Evolutionary conservation across 1,140 invertebrate genomes (phyloP).

Genomic region (Oreohelix idahoensis): DNA sequence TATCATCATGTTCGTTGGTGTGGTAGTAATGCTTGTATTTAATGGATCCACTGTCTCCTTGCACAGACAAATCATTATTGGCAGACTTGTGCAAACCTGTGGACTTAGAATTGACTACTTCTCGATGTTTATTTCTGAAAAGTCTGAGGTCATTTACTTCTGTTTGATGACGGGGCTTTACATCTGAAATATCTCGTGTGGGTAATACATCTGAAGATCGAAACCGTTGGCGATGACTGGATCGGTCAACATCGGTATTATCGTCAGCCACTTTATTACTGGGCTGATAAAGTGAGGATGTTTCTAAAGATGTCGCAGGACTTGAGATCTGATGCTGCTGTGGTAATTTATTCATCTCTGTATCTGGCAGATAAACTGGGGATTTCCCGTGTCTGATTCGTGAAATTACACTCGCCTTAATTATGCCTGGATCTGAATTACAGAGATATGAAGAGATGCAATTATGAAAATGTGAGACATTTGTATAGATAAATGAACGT

Average conservation of each 20-base stretch:
- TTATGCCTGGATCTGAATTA: background rate
- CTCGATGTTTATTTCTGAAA: background rate
- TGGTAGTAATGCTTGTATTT: slow-evolving; percentile 46
- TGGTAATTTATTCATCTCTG: background rate
- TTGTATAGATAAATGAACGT: too few relatives aligned
- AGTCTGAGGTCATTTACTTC: background rate
- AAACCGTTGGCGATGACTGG: background rate
- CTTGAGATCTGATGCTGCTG: background rate
- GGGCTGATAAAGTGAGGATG: background rate
- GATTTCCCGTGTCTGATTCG: background rate
- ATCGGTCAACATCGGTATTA: background rate
- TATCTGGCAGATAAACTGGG: background rate
- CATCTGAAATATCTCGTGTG: background rate
- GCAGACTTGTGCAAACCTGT: background rate
- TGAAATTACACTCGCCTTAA: background rate
- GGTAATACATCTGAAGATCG: background rate
- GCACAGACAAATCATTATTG: slow-evolving; percentile 34
- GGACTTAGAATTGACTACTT: background rate
- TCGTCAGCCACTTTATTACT: background rate
- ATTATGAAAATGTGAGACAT: too few relatives aligned
- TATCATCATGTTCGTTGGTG: slow-evolving; percentile 31
- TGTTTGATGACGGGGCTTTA: too few relatives aligned
- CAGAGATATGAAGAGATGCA: too few relatives aligned
- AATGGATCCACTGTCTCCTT: slow-evolving; percentile 35
- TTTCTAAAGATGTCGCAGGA: background rate